Evolutionary conservation across 2,797 vertebrate genomes (phyloP).

Genomic region (Megaceryle alcyon): DNA sequence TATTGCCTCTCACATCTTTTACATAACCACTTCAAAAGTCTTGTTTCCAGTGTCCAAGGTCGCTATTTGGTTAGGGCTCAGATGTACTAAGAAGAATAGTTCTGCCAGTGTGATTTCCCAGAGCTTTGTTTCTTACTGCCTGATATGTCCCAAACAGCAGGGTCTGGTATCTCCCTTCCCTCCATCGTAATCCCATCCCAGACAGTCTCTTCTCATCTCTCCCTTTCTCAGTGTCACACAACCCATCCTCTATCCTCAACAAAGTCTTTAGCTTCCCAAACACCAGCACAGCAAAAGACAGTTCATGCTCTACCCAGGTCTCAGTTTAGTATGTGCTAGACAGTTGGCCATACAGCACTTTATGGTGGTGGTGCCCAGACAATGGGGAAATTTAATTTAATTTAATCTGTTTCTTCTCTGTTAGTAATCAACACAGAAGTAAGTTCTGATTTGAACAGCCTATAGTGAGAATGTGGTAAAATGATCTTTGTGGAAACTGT

Average conservation of each 20-base stretch:
- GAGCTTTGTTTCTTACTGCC: not conserved
- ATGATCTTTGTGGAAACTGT: not conserved
- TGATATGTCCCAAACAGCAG: not conserved
- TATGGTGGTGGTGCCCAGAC: not conserved
- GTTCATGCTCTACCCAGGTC: too few relatives aligned
- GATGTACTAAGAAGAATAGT: not conserved
- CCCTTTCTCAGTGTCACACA: not conserved
- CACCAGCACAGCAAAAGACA: rapidly evolving
- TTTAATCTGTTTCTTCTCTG: not conserved
- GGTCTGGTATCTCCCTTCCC: not conserved
- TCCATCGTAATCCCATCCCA: not conserved
- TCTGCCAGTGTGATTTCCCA: not conserved
- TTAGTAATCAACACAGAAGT: not conserved
- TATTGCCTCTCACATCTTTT: not conserved
- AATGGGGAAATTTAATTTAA: not conserved
- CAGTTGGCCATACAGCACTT: not conserved
- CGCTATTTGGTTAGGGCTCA: not conserved
- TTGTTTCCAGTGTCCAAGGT: not conserved
- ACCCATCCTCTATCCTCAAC: not conserved
- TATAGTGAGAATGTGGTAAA: not conserved
- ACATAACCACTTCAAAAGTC: not conserved
- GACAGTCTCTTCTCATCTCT: not conserved
- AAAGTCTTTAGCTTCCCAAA: not conserved
- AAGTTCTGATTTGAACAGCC: not conserved
- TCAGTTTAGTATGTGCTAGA: rapidly evolving